Evolutionary conservation across 1,140 invertebrate species (phyloP).

Genomic region (Scaptomyza hsui): DNA sequence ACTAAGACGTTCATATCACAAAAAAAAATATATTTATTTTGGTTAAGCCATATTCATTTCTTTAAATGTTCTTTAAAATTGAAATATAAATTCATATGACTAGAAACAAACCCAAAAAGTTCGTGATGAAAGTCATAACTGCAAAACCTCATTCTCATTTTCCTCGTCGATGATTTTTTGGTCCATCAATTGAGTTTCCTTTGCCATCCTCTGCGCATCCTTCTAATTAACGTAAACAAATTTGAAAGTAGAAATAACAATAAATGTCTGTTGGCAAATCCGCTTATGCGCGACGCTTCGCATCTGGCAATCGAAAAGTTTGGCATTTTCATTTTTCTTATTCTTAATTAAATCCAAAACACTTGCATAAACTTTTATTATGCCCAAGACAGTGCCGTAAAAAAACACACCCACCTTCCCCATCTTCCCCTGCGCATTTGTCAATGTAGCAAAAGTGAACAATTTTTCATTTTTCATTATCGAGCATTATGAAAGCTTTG

Average conservation of each 20-base stretch:
- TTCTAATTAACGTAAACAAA: slow-evolving; percentile 78
- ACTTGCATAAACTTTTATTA: slow-evolving; percentile 80
- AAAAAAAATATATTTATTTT: no score
- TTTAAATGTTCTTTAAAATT: background rate
- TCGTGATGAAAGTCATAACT: background rate
- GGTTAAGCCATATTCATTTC: background rate
- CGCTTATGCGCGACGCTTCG: slow-evolving; percentile 66
- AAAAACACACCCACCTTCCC: slow-evolving; percentile 7
- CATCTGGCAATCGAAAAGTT: slow-evolving; percentile 81
- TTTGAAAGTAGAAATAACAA: slow-evolving; percentile 69
- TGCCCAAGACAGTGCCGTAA: slow-evolving; percentile 22
- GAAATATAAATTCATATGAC: no score
- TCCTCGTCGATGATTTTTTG: background rate
- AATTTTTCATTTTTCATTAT: slow-evolving; percentile 76
- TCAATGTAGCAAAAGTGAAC: slow-evolving; percentile 64
- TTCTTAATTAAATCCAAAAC: slow-evolving; percentile 80
- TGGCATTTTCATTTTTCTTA: slow-evolving; percentile 69
- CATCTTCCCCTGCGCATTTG: slow-evolving; percentile 39
- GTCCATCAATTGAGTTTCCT: slow-evolving; percentile 1
- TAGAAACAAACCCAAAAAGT: no score
- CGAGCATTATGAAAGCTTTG: slow-evolving; percentile 67
- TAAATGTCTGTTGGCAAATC: slow-evolving; percentile 71
- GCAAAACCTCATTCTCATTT: background rate
- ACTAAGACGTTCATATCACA: no score
- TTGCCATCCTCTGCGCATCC: slow-evolving; percentile 5